Evolutionary conservation across 2,888 invertebrate genomes (phyloP).

Genomic region (Acrobasis consociella): DNA sequence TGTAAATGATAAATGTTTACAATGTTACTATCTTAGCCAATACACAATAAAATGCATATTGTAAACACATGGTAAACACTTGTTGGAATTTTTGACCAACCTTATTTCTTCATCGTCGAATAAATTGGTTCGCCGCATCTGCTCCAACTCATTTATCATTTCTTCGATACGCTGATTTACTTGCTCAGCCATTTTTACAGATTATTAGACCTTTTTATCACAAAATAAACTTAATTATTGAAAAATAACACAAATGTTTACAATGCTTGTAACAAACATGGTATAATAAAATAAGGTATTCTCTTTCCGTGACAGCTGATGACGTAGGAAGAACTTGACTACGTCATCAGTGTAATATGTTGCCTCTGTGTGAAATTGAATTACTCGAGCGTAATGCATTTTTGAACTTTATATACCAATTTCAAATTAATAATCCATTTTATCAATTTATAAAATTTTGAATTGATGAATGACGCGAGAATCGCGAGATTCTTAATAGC

Average conservation of each 20-base stretch:
- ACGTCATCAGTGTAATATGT: no score
- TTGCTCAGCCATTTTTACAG: conserved; percentile 88
- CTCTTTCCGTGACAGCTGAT: no score
- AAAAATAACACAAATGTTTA: conserved; percentile 8
- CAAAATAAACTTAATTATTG: conserved; percentile 10
- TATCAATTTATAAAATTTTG: no score
- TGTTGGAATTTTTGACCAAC: conserved; percentile 59
- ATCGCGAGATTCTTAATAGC: no score
- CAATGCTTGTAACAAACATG: not conserved
- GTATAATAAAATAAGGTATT: no score
- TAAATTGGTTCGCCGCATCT: conserved; percentile 87
- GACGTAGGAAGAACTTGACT: no score
- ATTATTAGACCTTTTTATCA: conserved; percentile 26
- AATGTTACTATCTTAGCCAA: not conserved
- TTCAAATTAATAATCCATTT: no score
- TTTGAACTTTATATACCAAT: no score
- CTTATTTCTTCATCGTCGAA: conserved; percentile 87
- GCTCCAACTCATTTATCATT: conserved; percentile 90
- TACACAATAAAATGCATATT: not conserved
- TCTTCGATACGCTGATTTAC: conserved; percentile 90
- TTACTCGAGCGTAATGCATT: no score
- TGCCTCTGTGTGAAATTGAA: no score
- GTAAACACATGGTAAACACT: not conserved
- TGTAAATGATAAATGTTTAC: conserved; percentile 51
- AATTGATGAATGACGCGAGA: no score